Evolutionary conservation across 2,797 vertebrate species (phyloP).

Genomic region (Parambassis ranga): DNA sequence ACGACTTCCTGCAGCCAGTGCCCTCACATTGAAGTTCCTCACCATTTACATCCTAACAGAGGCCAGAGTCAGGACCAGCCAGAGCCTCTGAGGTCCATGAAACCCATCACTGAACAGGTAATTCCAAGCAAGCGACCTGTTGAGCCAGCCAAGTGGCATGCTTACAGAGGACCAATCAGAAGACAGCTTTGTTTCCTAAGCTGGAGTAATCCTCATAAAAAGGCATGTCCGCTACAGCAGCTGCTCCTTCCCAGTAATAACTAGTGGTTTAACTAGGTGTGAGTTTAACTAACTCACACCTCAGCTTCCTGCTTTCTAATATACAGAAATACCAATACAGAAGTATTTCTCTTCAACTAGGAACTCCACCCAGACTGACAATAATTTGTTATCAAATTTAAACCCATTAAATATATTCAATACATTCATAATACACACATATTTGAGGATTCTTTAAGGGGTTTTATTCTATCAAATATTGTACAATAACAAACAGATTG

Average conservation of each 20-base stretch:
- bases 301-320: slow-evolving; percentile 17
- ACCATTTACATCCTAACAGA: slow-evolving; percentile 45
- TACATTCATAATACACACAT: not conserved
- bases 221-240: slow-evolving; percentile 45
- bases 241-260: slow-evolving; percentile 45
- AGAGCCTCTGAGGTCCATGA: slow-evolving; percentile 20
- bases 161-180: slow-evolving; percentile 64
- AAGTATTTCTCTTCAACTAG: slow-evolving; percentile 13
- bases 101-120: slow-evolving; percentile 57
- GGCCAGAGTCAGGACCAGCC: not conserved
- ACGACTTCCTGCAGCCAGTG: slow-evolving; percentile 16
- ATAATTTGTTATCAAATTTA: not conserved
- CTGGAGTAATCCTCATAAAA: slow-evolving; percentile 69
- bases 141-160: slow-evolving; percentile 67
- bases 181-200: slow-evolving; percentile 62
- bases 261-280: no score
- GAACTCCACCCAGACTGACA: no score
- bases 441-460: slow-evolving; percentile 22
- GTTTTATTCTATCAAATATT: slow-evolving; percentile 68
- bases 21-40: slow-evolving; percentile 45
- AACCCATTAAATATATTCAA: not conserved
- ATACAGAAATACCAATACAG: not conserved
- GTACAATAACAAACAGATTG: slow-evolving; percentile 63
- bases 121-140: slow-evolving; percentile 63
- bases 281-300: slow-evolving; percentile 16